Conservation (phyloP, 2,113 vertebrate genomes). For the chimpanzee (Pan troglodytes) region NHGRI_mPanTro3-v2.1_pri NC_086015.1:28816001-28816500, state of each 20-base stretch:
- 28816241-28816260: conserved; percentile 82
- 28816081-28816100: conserved; percentile 82
- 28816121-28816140: conserved; percentile 85
- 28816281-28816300: conserved; percentile 81
- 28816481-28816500: conserved; percentile 58
- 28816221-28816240: conserved; percentile 83
- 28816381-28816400: conserved; percentile 79
- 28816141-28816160: conserved; percentile 84
- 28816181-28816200: conserved; percentile 86
- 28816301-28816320: conserved; percentile 76
- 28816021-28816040: conserved; percentile 84
- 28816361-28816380: conserved; percentile 77
- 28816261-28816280: conserved; percentile 86
- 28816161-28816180: conserved; percentile 86
- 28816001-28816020: conserved; percentile 80
- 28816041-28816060: conserved; percentile 85
- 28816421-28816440: conserved; percentile 77
- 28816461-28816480: conserved; percentile 72
- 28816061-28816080: conserved; percentile 80
- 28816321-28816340: conserved; percentile 83
- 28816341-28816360: conserved; percentile 84
- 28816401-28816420: conserved; percentile 82
- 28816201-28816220: conserved; percentile 85
- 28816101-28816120: conserved; percentile 81
- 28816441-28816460: conserved; percentile 80